phyloP scores from a whole-genome alignment of 2,113 vertebrate genomes.

The Sterrhoptilus dennistouni region DNA sequence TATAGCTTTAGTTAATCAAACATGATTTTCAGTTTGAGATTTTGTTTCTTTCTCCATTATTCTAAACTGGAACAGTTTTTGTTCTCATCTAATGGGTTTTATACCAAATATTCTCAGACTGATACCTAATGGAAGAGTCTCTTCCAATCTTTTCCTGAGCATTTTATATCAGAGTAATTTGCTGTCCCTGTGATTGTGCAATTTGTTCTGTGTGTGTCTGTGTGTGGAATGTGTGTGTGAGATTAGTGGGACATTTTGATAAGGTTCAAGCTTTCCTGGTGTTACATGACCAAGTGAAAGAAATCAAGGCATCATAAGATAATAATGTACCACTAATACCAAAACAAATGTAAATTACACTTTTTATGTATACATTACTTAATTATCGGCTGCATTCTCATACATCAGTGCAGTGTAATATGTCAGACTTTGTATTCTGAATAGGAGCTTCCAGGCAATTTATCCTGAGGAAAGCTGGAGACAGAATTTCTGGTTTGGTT shows the following conservation, averaged over 20 bases:
- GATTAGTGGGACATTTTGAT: background rate
- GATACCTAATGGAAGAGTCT: background rate
- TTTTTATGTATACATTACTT: background rate
- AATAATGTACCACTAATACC: background rate
- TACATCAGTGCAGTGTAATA: fast-evolving
- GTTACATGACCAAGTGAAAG: fast-evolving
- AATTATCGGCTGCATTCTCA: background rate
- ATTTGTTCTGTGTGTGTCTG: background rate
- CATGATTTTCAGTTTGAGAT: fast-evolving
- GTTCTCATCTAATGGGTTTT: background rate
- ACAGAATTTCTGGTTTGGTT: background rate
- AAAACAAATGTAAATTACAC: background rate
- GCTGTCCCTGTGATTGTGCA: background rate
- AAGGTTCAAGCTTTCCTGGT: background rate
- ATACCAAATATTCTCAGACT: background rate
- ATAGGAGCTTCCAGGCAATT: background rate
- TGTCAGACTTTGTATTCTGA: background rate
- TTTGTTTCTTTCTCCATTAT: background rate
- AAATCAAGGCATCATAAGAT: background rate
- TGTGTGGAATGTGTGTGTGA: background rate
- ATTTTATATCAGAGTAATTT: background rate
- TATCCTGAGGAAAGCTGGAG: background rate
- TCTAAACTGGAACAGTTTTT: background rate
- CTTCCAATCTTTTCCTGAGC: background rate
- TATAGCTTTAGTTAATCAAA: background rate